phyloP scores from a whole-genome alignment of 2,113 vertebrate genomes.

The Drymodes brunneopygia region DNA sequence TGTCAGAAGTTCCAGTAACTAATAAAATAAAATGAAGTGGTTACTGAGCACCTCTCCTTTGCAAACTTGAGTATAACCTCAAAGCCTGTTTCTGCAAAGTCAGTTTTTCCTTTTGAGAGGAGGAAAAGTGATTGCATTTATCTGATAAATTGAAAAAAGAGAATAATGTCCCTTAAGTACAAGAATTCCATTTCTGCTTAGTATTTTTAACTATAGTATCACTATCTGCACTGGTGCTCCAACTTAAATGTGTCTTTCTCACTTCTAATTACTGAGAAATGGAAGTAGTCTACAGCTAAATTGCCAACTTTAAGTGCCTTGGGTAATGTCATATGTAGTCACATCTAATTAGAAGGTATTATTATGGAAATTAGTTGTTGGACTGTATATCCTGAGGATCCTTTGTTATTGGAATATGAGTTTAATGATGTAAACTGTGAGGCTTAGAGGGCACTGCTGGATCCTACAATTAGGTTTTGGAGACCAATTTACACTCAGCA shows the following conservation, averaged over 20 bases:
- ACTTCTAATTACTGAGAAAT: conserved; percentile 23
- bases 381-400: conserved; percentile 25
- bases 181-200: not conserved
- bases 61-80: not conserved
- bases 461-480: not conserved
- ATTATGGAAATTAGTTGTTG: conserved; percentile 39
- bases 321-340: conserved; percentile 22
- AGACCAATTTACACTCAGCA: not conserved
- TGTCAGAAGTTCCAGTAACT: not conserved
- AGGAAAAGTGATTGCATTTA: not conserved
- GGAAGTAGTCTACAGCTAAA: conserved; percentile 1
- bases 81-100: not conserved
- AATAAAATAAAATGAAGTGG: not conserved
- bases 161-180: not conserved
- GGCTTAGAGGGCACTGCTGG: conserved; percentile 5
- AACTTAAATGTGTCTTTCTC: not conserved
- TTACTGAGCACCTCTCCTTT: not conserved
- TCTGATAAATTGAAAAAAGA: not conserved
- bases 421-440: conserved; percentile 33
- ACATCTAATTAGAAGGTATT: conserved; percentile 56
- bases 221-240: not conserved
- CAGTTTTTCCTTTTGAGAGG: not conserved
- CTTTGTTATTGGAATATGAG: conserved; percentile 26
- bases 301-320: not conserved
- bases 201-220: not conserved